Evolutionary conservation across 2,888 invertebrate species (phyloP).

Genomic region (Ochropleura leucogaster): DNA sequence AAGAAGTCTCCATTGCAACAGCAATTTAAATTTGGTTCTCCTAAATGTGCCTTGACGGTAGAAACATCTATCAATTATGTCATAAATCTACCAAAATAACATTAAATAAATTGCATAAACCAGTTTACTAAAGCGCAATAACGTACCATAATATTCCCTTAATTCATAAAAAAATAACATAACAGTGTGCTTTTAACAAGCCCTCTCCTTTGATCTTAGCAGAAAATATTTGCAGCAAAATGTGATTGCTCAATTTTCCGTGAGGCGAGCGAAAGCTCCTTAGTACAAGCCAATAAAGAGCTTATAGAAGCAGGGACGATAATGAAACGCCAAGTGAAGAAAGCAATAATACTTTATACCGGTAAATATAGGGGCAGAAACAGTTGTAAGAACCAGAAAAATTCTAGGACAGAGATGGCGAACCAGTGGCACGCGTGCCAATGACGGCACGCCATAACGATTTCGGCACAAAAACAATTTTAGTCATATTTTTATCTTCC

Average conservation of each 20-base stretch:
- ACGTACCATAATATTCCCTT: neutral
- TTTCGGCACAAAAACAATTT: too few relatives aligned
- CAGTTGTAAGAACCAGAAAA: neutral
- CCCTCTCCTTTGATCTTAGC: constrained; percentile 9
- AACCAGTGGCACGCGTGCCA: too few relatives aligned
- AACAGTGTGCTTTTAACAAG: neutral
- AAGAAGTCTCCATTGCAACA: neutral
- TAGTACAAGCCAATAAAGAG: constrained; percentile 14
- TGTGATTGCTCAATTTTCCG: constrained; percentile 27
- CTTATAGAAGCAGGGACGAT: constrained; percentile 13
- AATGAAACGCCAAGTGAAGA: constrained; percentile 7
- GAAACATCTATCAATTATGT: neutral
- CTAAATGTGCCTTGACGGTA: neutral
- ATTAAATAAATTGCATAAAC: neutral
- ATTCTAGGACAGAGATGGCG: neutral
- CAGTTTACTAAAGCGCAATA: neutral
- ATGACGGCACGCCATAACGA: too few relatives aligned
- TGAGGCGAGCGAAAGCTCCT: constrained; percentile 10
- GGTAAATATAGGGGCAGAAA: neutral
- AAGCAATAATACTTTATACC: constrained; percentile 1
- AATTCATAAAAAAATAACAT: neutral
- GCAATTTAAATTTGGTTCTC: neutral
- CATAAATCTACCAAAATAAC: neutral
- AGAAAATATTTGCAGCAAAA: constrained; percentile 36
- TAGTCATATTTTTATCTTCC: too few relatives aligned